Evolutionary conservation across 2,797 vertebrate genomes (phyloP).

Genomic region (Columba guinea): DNA sequence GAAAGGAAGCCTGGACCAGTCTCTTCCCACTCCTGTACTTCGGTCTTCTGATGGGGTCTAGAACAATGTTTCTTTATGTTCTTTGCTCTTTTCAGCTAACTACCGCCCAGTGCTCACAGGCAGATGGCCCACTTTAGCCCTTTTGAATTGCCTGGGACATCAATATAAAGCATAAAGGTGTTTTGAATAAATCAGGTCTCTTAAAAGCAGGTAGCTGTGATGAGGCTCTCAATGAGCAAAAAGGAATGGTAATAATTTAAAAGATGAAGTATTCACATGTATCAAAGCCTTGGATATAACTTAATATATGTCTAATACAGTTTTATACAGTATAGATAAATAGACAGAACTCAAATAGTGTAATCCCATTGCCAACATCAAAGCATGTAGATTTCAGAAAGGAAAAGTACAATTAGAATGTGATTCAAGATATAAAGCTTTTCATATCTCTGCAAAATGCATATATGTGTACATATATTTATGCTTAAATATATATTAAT

Average conservation of each 20-base stretch:
- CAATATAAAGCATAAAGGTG: neutral
- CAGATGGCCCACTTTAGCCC: neutral
- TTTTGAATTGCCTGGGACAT: neutral
- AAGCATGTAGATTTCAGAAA: constrained; percentile 42
- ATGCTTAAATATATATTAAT: constrained; percentile 22
- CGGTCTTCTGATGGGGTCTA: neutral
- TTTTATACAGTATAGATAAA: constrained; percentile 34
- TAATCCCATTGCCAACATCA: constrained; percentile 19
- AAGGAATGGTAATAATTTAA: constrained; percentile 20
- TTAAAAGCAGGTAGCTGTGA: constrained; percentile 12
- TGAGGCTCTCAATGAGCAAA: constrained; percentile 4
- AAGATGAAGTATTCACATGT: neutral
- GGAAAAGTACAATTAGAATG: constrained; percentile 1
- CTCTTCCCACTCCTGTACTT: neutral
- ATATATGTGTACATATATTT: neutral
- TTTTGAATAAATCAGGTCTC: neutral
- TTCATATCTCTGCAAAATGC: constrained; percentile 37
- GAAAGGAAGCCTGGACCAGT: neutral
- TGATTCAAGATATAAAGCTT: constrained; percentile 34
- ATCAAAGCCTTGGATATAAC: constrained; percentile 25
- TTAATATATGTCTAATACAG: neutral
- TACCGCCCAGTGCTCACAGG: neutral
- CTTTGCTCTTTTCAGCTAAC: neutral
- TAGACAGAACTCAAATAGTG: constrained; percentile 21
- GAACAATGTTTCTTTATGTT: neutral